Percentiles rank a stretch among this genome's conserved stretches.
Conservation (phyloP, 2,797 vertebrate genomes). For the Calcarius lapponicus region DNA sequence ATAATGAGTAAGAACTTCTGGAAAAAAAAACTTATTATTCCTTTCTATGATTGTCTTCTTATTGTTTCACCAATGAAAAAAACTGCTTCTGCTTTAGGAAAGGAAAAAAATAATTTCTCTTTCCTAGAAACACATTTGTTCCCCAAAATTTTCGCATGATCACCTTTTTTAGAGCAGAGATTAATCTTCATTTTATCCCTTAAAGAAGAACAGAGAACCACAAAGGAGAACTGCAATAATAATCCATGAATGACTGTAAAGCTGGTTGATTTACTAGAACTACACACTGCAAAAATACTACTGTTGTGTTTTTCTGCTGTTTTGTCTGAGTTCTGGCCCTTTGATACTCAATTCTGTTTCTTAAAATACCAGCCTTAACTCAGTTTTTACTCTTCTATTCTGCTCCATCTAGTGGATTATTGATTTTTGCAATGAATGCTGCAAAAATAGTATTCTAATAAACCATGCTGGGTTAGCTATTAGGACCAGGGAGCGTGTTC, state of each 20-base stretch:
- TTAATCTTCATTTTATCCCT: background rate
- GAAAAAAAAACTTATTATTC: background rate
- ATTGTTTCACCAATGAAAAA: background rate
- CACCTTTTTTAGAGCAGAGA: background rate
- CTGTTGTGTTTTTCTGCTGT: background rate
- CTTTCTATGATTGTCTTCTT: background rate
- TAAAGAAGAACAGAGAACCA: background rate
- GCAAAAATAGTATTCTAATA: slow-evolving; percentile 27
- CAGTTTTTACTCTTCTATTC: slow-evolving; percentile 55
- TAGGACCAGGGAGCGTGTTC: slow-evolving; percentile 16
- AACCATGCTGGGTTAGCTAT: background rate
- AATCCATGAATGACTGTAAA: background rate
- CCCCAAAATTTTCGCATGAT: background rate
- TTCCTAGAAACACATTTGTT: background rate
- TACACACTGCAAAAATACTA: background rate
- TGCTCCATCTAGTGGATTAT: slow-evolving; percentile 75
- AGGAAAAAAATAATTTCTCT: background rate
- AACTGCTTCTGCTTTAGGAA: background rate
- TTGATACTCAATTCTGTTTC: background rate
- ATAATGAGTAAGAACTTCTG: background rate
- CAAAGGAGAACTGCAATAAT: background rate
- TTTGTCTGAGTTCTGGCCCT: background rate
- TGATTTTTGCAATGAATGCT: slow-evolving; percentile 48
- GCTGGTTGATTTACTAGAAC: background rate
- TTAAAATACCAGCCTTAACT: slow-evolving; percentile 18